Percentiles rank a stretch among this genome's conserved stretches.
These are phyloP conservation scores for Zonitis immaculata DNA, from an alignment of 2,888 invertebrate genomes.

Conservation along the genomic window DNA sequence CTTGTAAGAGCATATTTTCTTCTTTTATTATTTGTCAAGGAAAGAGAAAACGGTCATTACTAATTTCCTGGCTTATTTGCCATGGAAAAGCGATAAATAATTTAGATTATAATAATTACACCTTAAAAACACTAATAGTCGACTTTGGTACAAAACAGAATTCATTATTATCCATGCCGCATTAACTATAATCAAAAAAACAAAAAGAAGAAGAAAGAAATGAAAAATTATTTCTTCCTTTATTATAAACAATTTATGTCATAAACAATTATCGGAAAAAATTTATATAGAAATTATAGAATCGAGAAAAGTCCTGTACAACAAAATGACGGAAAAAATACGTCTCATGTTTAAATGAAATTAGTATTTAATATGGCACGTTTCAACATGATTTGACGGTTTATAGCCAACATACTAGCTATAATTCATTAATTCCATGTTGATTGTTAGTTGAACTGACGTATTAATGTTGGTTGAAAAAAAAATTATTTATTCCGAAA, in stretches of 20 bases:
- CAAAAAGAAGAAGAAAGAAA: background rate
- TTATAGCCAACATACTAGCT: background rate
- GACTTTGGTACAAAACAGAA: background rate
- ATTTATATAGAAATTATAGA: no score
- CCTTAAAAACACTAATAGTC: background rate
- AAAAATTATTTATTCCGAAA: background rate
- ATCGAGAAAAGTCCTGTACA: background rate
- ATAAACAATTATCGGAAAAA: background rate
- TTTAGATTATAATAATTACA: background rate
- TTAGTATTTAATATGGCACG: background rate
- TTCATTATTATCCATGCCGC: background rate
- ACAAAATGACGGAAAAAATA: background rate
- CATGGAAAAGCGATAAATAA: background rate
- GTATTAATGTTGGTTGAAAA: background rate
- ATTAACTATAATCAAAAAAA: background rate
- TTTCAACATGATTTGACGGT: background rate
- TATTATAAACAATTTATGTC: background rate
- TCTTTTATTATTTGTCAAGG: background rate
- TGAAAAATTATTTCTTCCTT: background rate
- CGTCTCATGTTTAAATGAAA: background rate
- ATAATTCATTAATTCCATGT: slow-evolving; percentile 1
- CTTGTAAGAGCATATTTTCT: background rate
- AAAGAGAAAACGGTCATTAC: background rate
- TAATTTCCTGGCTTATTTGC: background rate
- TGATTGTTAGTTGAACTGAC: background rate